Evolutionary conservation across 2,888 invertebrate species (phyloP), one percentile per base, ranked within the genome.

Genomic region (Trachelus troglodyta): DNA sequence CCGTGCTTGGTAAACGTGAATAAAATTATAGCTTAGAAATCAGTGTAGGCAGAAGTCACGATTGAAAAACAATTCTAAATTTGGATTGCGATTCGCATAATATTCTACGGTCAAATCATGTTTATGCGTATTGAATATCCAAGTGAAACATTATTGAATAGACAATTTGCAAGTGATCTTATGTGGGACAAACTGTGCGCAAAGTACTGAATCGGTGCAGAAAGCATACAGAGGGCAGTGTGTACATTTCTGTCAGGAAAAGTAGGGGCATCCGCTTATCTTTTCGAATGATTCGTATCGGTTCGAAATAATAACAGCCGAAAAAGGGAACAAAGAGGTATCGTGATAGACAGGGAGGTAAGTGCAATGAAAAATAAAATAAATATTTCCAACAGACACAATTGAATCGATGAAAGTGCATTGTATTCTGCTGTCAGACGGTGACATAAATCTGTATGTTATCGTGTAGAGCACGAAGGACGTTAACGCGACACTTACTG

Each of bases 401-500:
- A 23, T 23, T 9, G 23, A 23, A 56, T 23, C 9, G 23, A 56
- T 56, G 9, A 56, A 15, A 9, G 56, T 23, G 56, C 56, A 23
- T 56, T 56, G 23, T 56, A 56, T 23, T 23, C 23, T 23, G 9
- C 56, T 56, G 23, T 56, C 56, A 56, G 56, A 23, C 15, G 9
- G 9, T 23, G 56, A 23, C 23, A 56, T 56, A 56, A 56, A 23
- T 56, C 9, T 56, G 23, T 23, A 23, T 56, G 23, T 56, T 23
- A 2, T 56, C 9, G 23, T 23, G 23, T 23, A 6, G 23, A 23
- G 23, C 56, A 56, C 23, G 56, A 23, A 56, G 15, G 1, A 56
- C 9, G 23, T 23, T 56, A 56, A 71, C 31, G 31, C 71, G 31
- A 31, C 33, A 93, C 94, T 93, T 92, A 97, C 98, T 97, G 87